Conservation (phyloP, 2,888 invertebrate species). For the Colletes collaris region DNA sequence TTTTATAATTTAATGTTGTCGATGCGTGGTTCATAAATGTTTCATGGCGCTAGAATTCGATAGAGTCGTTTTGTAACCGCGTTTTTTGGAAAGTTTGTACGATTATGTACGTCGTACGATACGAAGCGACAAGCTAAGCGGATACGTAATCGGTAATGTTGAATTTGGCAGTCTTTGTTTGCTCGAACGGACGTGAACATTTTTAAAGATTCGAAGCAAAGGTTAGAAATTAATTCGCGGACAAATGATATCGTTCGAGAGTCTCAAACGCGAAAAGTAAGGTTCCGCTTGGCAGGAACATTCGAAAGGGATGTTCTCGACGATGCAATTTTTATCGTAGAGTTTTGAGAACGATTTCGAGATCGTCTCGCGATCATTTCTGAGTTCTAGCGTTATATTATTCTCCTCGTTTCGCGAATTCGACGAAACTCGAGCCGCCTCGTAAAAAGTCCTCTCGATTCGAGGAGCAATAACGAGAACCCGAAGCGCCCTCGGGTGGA, state of each 20-base stretch:
- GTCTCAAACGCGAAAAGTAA: slow-evolving; percentile 2
- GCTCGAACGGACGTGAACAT: not conserved
- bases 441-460: slow-evolving; percentile 15
- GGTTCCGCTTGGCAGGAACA: slow-evolving; percentile 17
- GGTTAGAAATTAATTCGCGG: too few species aligned
- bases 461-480: not conserved
- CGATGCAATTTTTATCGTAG: slow-evolving; percentile 40
- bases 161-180: not conserved
- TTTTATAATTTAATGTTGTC: slow-evolving; percentile 35
- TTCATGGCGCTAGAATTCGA: slow-evolving; percentile 44
- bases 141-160: not conserved
- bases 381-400: not conserved
- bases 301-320: not conserved
- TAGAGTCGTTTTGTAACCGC: slow-evolving; percentile 36
- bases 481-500: slow-evolving; percentile 8
- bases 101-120: slow-evolving; percentile 12
- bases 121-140: not conserved
- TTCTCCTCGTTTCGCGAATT: slow-evolving; percentile 19
- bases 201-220: not conserved
- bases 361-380: too few species aligned
- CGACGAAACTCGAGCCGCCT: slow-evolving; percentile 4
- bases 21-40: slow-evolving; percentile 44
- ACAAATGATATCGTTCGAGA: not conserved
- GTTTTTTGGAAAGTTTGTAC: slow-evolving; percentile 25
- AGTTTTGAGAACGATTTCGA: not conserved